These are phyloP conservation scores for Polypedilum pembai DNA, from an alignment of 1,140 invertebrate species.

Conservation along the genomic window DNA sequence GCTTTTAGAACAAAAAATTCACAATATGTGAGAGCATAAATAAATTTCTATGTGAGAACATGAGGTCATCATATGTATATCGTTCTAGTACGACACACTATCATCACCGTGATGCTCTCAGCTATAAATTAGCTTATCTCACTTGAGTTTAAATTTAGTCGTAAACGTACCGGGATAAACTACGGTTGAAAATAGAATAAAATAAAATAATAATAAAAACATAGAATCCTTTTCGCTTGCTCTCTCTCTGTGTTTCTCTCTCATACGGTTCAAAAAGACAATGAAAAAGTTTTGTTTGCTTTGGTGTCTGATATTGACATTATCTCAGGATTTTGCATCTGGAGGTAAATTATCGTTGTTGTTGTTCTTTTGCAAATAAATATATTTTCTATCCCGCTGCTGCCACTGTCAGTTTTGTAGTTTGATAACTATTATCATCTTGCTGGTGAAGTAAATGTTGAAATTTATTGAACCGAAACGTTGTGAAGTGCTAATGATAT, in stretches of 20 bases:
- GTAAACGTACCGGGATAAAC: background rate
- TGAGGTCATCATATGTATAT: background rate
- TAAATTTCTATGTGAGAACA: background rate
- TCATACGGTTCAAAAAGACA: background rate
- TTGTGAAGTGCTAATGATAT: too few relatives aligned
- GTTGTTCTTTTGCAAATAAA: too few relatives aligned
- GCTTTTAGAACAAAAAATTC: too few relatives aligned
- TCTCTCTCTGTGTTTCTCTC: too few relatives aligned
- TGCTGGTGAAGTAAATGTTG: too few relatives aligned
- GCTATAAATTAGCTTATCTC: constrained; percentile 12
- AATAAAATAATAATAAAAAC: too few relatives aligned
- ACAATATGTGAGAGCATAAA: too few relatives aligned
- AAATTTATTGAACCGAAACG: too few relatives aligned
- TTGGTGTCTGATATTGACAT: background rate
- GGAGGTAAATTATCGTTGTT: background rate
- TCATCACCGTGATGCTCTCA: background rate
- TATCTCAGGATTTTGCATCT: background rate
- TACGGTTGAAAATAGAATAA: background rate
- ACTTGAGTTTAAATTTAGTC: background rate
- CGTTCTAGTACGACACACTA: background rate
- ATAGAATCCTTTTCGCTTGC: too few relatives aligned
- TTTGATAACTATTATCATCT: too few relatives aligned
- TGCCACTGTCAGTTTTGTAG: too few relatives aligned
- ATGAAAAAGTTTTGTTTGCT: constrained; percentile 3
- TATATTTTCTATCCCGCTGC: too few relatives aligned